Base-by-base conservation (phyloP, 2,113 vertebrate genomes). In the Poecile atricapillus region DNA sequence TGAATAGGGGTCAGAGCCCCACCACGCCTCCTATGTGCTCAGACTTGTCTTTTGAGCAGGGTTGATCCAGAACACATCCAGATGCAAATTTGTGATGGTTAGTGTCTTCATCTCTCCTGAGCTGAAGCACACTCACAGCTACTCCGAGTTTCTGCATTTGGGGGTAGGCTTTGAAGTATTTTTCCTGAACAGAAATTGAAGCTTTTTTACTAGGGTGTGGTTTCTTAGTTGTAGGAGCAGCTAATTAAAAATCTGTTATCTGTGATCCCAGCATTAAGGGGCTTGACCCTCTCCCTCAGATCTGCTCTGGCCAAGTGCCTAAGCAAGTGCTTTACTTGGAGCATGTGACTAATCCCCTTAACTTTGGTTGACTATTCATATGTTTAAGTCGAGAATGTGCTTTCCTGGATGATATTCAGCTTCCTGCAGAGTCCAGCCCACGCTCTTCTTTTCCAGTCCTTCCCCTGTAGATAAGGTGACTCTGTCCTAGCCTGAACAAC, bases 191-290 rank as follows among this genome's bases (percentile, higher is more conserved):
- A 76, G 24, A 86, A 21, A 93, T 27, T 60, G 68, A 89, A 86
- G 49, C 13, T 65, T 58, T 88, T 83, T 86, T 12, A 83, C 31
- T 44, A 63, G 13, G 20, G 31, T 5, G 3, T 83, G 65, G 35
- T 87, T 86, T 90, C 83, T 64, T 58, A 63, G 76, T 49, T 68
- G 30, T 58, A 90, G 59, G 28, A 83, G 31, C 44, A 94, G 75
- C 78, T 94, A 87, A 87, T 79, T 78, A 83, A 56, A 88, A 89
- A 86, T 81, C 60, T 63, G 59, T 83, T 90, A 67, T 19, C 76
- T 90, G 44, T 62, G 60, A 77, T 92, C n/a, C 37, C 62, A 83
- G 44, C 28, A 30, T 64, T 81, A 90, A 71, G 65, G 11, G 49
- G 28, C 60, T 92, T 86, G 64, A 81, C 65, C 31, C 73, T 5